Conservation (phyloP, 2,888 invertebrate species). For the Chironomus tentans region DNA sequence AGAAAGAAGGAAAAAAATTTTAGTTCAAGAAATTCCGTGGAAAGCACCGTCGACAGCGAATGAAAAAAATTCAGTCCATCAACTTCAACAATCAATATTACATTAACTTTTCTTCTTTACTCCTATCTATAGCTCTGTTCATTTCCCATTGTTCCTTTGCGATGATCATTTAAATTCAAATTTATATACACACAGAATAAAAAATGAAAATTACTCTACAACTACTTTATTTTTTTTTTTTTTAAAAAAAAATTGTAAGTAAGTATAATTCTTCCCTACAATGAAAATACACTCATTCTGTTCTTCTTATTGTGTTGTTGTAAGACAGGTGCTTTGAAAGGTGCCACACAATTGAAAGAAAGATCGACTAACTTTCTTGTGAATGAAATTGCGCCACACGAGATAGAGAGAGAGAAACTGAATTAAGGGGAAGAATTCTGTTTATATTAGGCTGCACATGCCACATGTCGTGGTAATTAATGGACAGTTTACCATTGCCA, state of each 20-base stretch:
- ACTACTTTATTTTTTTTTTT: background rate
- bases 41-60: no score
- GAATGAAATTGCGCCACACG: background rate
- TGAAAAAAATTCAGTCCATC: background rate
- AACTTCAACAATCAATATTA: constrained; percentile 19
- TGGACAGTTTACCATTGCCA: background rate
- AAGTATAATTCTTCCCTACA: background rate
- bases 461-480: background rate
- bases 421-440: no score
- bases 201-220: no score
- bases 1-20: background rate
- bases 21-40: background rate
- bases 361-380: no score
- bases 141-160: background rate
- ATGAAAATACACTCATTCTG: background rate
- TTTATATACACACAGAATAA: background rate
- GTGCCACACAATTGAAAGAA: no score
- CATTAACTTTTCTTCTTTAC: constrained; percentile 11
- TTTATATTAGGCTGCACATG: no score
- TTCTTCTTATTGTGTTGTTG: background rate
- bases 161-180: constrained; percentile 17
- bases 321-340: background rate
- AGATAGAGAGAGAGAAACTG: no score
- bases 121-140: no score
- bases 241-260: background rate